Percentiles rank a stretch among this genome's conserved stretches.
phyloP scores from a whole-genome alignment of 2,888 invertebrate species.

The Prionchulus punctatus region DNA sequence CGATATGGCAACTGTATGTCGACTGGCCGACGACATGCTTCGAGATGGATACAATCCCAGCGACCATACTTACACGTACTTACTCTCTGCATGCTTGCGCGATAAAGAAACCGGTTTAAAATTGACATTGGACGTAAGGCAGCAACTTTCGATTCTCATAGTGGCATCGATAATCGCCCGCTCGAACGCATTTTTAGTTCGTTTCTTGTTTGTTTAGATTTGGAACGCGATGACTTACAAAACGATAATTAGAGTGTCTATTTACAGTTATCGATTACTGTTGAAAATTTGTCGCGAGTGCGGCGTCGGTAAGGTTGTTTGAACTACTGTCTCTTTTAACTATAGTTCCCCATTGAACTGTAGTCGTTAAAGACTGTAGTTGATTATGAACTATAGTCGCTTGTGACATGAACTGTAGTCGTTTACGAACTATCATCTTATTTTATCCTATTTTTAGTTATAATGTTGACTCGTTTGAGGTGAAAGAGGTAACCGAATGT shows the following conservation, averaged over 20 bases:
- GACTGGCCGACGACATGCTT: conserved; percentile 1
- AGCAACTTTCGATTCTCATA: neutral
- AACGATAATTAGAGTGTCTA: neutral
- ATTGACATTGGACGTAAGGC: neutral
- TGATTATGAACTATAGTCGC: neutral
- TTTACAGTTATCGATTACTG: neutral
- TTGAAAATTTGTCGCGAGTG: neutral
- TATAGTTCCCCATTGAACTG: too few relatives aligned
- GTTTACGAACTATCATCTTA: neutral
- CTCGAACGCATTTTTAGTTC: neutral
- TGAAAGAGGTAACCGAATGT: too few relatives aligned
- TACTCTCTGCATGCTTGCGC: neutral
- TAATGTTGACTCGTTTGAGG: too few relatives aligned
- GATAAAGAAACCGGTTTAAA: neutral
- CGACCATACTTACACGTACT: neutral
- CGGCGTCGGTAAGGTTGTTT: neutral
- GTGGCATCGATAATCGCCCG: neutral
- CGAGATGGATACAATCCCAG: neutral
- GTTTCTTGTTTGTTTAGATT: neutral
- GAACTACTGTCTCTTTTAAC: neutral
- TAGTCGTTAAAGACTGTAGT: too few relatives aligned
- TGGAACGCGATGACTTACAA: neutral
- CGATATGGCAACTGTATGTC: neutral
- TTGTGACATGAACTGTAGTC: neutral
- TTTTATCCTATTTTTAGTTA: too few relatives aligned